Evolutionary conservation across 2,113 vertebrate species (phyloP).

Genomic region (Oreochromis spilurus): DNA sequence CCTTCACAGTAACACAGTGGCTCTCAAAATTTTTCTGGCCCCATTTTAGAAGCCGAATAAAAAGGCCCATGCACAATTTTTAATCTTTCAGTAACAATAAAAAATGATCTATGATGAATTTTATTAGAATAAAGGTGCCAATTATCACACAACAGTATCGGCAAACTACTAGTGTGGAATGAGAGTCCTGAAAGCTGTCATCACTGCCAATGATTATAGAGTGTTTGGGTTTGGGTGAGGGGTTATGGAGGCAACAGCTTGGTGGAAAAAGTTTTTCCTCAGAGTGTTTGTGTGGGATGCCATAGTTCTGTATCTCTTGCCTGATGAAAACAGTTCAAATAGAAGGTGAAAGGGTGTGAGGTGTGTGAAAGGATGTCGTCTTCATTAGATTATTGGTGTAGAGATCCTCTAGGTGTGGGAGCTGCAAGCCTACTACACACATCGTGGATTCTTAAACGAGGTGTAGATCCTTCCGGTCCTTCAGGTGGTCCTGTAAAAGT

Average conservation of each 20-base stretch:
- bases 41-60: neutral
- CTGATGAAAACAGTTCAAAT: neutral
- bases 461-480: neutral
- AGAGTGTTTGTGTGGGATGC: neutral
- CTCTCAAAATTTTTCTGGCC: fast-evolving
- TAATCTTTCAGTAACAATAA: neutral
- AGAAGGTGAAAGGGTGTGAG: neutral
- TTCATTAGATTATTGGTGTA: neutral
- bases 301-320: neutral
- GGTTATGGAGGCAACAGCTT: neutral
- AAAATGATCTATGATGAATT: fast-evolving
- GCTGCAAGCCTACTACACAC: neutral
- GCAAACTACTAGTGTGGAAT: neutral
- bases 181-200: neutral
- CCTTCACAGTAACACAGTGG: neutral
- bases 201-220: neutral
- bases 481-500: neutral
- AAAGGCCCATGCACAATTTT: neutral
- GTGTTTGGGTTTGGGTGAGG: neutral
- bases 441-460: neutral
- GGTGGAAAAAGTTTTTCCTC: neutral
- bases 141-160: neutral
- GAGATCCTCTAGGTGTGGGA: neutral
- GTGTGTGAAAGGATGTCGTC: neutral
- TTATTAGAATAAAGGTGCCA: neutral